phyloP scores from a whole-genome alignment of 2,888 invertebrate species.

The Parapristionchus giblindavisi region DNA sequence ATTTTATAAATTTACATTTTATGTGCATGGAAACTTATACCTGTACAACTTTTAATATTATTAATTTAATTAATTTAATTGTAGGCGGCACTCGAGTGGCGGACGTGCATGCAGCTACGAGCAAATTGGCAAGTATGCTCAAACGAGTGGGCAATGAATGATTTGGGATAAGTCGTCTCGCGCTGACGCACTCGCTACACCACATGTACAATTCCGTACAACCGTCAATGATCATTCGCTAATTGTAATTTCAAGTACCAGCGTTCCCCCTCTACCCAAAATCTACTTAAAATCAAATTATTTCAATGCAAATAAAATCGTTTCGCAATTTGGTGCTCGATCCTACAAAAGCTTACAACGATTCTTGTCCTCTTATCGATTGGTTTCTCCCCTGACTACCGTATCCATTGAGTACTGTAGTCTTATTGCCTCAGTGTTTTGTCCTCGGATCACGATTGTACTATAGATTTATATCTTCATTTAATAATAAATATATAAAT shows the following conservation, averaged over 20 bases:
- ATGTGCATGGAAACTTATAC: too few species aligned
- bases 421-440: too few species aligned
- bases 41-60: too few species aligned
- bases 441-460: too few species aligned
- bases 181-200: background rate
- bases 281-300: conserved; percentile 7
- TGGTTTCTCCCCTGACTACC: too few species aligned
- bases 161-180: conserved; percentile 1
- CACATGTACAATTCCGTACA: too few species aligned
- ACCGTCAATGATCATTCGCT: background rate
- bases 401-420: too few species aligned
- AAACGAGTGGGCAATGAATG: conserved; percentile 25
- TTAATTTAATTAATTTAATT: background rate
- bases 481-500: too few species aligned
- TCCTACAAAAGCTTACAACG: too few species aligned
- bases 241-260: background rate
- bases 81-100: conserved; percentile 21
- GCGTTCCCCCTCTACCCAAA: background rate
- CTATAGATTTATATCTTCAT: too few species aligned
- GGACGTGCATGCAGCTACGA: conserved; percentile 31
- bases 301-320: background rate
- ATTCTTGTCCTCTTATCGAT: too few species aligned
- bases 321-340: background rate
- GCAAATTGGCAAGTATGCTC: conserved; percentile 25
- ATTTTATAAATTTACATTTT: too few species aligned